Evolutionary conservation across 2,113 vertebrate species (phyloP).

Genomic region (Tachysurus vachellii): DNA sequence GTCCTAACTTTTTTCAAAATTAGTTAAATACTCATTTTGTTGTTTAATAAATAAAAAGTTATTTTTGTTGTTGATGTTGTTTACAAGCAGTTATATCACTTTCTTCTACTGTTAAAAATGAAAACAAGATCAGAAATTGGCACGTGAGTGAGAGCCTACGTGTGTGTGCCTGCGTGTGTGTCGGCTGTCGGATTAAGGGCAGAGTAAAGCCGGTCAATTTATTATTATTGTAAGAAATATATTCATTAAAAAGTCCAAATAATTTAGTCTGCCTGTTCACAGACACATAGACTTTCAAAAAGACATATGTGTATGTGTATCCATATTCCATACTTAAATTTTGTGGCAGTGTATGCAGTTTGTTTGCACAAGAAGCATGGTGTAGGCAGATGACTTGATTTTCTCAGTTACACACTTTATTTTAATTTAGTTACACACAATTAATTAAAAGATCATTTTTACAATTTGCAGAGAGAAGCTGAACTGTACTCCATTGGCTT

Average conservation of each 20-base stretch:
- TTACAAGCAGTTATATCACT: no score
- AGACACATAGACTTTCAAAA: not conserved
- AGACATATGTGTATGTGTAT: not conserved
- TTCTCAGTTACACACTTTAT: not conserved
- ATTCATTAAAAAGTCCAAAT: conserved; percentile 8
- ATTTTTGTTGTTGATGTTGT: no score
- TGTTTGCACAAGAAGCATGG: not conserved
- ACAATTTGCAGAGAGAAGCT: not conserved
- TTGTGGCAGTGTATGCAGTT: not conserved
- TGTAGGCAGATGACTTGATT: not conserved
- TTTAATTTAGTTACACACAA: no score
- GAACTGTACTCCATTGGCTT: not conserved
- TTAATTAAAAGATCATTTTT: no score
- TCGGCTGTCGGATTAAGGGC: not conserved
- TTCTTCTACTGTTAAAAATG: no score
- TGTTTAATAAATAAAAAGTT: no score
- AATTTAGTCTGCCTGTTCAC: conserved; percentile 23
- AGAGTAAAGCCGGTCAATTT: conserved; percentile 5
- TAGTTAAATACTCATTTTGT: no score
- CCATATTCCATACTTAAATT: not conserved
- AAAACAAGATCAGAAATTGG: no score
- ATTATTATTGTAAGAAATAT: not conserved
- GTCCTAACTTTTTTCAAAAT: no score
- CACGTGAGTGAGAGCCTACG: no score
- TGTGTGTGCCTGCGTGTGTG: not conserved